These are phyloP conservation scores for Ptychoptera albimana DNA, from an alignment of 2,888 invertebrate species.

Conservation along the genomic window DNA sequence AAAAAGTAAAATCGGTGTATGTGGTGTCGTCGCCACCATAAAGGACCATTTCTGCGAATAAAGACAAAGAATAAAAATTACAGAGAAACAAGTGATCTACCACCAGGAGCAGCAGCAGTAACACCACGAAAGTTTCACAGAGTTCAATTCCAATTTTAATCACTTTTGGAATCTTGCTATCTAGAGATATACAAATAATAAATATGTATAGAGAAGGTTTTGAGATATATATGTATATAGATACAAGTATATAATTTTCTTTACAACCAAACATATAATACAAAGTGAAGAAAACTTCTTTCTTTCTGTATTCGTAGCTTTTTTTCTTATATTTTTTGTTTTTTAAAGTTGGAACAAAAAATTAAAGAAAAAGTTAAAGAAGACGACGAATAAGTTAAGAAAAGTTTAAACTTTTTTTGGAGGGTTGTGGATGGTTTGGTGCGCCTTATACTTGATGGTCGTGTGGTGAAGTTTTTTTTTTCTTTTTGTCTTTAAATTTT, in stretches of 20 bases:
- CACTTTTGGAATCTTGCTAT: background rate
- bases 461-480: constrained; percentile 2
- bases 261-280: background rate
- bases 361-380: background rate
- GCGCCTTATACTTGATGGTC: constrained; percentile 1
- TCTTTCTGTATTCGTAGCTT: too few relatives aligned
- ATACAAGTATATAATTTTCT: background rate
- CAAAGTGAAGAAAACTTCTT: too few relatives aligned
- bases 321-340: too few relatives aligned
- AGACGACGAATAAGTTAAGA: background rate
- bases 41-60: too few relatives aligned
- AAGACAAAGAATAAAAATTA: too few relatives aligned
- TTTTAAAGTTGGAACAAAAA: background rate
- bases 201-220: background rate
- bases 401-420: constrained; percentile 1
- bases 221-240: too few relatives aligned
- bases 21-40: too few relatives aligned
- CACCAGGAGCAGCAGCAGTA: too few relatives aligned
- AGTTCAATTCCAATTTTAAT: background rate
- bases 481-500: background rate
- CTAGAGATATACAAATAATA: background rate
- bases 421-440: background rate
- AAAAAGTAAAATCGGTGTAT: too few relatives aligned
- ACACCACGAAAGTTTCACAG: too few relatives aligned
- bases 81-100: too few relatives aligned